These are phyloP conservation scores for Colinus virginianus DNA, from an alignment of 2,113 vertebrate species.

Conservation along the genomic window DNA sequence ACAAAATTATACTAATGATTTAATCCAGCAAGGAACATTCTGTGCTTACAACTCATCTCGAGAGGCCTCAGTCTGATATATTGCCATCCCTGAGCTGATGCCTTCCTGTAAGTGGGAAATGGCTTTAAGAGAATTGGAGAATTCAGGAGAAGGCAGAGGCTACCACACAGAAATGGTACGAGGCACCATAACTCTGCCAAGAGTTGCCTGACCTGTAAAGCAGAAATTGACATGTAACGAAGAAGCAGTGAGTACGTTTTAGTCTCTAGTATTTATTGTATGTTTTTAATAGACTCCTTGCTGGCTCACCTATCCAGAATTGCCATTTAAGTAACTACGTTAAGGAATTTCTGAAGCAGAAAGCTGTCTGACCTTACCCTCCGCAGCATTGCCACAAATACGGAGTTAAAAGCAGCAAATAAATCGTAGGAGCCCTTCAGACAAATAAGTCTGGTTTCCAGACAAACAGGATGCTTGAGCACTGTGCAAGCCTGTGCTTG, in stretches of 20 bases:
- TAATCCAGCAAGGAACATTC: background rate
- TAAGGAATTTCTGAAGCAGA: background rate
- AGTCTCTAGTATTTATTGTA: background rate
- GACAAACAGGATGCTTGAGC: background rate
- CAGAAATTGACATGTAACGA: background rate
- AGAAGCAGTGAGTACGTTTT: background rate
- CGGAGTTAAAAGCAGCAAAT: background rate
- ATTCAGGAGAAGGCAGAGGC: background rate
- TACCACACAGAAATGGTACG: background rate
- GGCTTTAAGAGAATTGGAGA: background rate
- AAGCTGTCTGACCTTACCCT: background rate
- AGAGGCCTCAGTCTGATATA: background rate
- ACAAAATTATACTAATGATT: background rate
- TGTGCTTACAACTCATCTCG: background rate
- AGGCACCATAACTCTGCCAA: background rate
- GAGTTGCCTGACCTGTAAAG: background rate
- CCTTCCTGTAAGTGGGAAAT: background rate
- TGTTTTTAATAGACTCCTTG: background rate
- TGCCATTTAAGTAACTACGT: background rate
- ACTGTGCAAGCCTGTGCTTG: no score
- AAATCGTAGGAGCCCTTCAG: background rate
- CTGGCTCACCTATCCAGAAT: background rate
- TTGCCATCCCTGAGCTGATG: background rate
- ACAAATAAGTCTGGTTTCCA: background rate
- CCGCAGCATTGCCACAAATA: background rate